Percentiles rank a stretch among this genome's conserved stretches.
Evolutionary conservation across 1,140 invertebrate genomes (phyloP).

Genomic region (Psilanteris sp.): DNA sequence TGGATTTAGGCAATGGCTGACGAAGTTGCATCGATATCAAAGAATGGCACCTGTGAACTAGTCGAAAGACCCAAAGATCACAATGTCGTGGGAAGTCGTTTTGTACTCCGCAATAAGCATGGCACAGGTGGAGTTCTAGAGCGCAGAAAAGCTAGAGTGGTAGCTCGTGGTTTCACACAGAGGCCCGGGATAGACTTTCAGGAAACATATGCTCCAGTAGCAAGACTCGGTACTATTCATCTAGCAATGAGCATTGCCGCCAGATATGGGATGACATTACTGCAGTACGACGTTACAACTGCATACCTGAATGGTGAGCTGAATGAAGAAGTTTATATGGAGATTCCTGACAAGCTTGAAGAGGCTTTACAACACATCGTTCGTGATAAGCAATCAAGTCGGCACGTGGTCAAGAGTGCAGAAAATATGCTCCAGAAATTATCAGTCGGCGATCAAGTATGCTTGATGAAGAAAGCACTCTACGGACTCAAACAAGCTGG

Average conservation of each 20-base stretch:
- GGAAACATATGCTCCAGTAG: constrained; percentile 12
- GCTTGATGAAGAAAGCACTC: constrained; percentile 7
- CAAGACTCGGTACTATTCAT: background rate
- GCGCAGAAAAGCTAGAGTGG: constrained; percentile 4
- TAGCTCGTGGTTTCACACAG: constrained; percentile 9
- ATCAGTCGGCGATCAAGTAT: background rate
- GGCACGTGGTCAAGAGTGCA: no score
- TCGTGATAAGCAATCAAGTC: no score
- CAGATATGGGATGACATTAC: background rate
- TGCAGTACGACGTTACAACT: constrained; percentile 2
- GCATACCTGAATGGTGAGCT: constrained; percentile 8
- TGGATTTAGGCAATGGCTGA: no score
- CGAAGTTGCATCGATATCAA: no score
- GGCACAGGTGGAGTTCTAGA: background rate
- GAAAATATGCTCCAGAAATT: background rate
- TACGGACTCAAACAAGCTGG: constrained; percentile 22
- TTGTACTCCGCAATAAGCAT: constrained; percentile 1
- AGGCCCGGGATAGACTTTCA: background rate
- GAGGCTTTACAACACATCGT: background rate
- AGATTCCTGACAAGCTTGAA: background rate
- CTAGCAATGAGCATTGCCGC: background rate
- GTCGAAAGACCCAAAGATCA: background rate
- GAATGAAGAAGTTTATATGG: constrained; percentile 12
- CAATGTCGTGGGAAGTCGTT: background rate
- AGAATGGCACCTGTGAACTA: no score